Percentiles rank a stretch among this genome's conserved stretches.
Conservation (phyloP, 2,797 vertebrate genomes). For the Phylloscopus collybita region DNA sequence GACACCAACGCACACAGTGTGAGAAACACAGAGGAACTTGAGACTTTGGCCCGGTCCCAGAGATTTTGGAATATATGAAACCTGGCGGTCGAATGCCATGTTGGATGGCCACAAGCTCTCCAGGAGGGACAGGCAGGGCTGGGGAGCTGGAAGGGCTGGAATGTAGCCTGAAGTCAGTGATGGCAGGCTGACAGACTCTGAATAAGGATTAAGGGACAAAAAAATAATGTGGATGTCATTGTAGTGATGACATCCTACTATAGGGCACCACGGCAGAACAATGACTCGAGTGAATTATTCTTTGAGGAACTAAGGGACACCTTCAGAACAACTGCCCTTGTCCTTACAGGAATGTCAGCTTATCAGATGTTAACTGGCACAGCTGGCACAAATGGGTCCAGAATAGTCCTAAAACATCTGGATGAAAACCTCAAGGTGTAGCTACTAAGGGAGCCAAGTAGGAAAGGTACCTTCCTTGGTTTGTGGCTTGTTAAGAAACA, state of each 20-base stretch:
- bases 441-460: neutral
- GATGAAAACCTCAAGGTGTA: neutral
- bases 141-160: neutral
- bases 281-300: neutral
- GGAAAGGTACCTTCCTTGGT: neutral
- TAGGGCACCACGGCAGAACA: neutral
- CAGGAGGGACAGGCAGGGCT: neutral
- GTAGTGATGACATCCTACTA: no score
- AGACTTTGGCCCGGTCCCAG: neutral
- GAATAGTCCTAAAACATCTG: neutral
- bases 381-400: neutral
- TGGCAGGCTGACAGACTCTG: neutral
- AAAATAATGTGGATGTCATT: accelerated
- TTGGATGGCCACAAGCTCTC: neutral
- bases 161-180: accelerated
- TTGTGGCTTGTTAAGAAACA: neutral
- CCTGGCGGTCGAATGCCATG: no score
- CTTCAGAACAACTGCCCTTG: neutral
- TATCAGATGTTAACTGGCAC: accelerated
- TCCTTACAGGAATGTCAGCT: no score
- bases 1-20: neutral
- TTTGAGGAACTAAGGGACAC: neutral
- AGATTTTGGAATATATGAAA: neutral
- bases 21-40: neutral
- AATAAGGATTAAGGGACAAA: neutral